phyloP scores from a whole-genome alignment of 2,888 invertebrate species.

The Nephrotoma appendiculata region DNA sequence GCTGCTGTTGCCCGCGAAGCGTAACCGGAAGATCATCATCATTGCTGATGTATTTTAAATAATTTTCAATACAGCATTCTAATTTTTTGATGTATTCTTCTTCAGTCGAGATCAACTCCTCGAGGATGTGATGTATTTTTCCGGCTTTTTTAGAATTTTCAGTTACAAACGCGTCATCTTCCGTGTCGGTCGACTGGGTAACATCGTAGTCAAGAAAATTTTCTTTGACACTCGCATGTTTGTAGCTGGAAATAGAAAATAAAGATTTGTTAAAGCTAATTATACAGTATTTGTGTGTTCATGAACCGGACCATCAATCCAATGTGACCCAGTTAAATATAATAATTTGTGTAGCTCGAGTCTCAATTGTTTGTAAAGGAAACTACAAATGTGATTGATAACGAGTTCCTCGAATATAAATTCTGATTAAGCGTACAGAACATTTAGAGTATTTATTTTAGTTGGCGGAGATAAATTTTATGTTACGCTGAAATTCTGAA shows the following conservation, averaged over 20 bases:
- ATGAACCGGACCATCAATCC: no score
- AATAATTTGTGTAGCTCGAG: no score
- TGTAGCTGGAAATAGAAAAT: background rate
- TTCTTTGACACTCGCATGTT: background rate
- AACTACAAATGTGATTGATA: no score
- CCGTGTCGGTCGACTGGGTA: background rate
- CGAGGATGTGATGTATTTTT: constrained; percentile 18
- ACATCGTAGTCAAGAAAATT: background rate
- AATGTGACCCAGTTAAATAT: no score
- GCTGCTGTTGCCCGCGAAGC: constrained; percentile 28
- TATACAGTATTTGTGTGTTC: no score
- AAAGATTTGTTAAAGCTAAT: background rate
- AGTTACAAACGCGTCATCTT: background rate
- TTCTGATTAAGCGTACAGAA: no score
- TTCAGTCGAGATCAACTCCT: constrained; percentile 30
- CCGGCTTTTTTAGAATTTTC: background rate
- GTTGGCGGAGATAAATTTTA: no score
- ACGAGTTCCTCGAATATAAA: no score
- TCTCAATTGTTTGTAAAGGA: no score
- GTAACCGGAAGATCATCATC: constrained; percentile 23
- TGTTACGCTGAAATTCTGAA: no score
- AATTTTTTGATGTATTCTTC: constrained; percentile 28
- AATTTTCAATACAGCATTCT: constrained; percentile 26
- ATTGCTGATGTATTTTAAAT: constrained; percentile 25
- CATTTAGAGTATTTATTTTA: no score